A percentile compares a stretch with the other conserved stretches of the same genome.
Evolutionary conservation across 1,140 invertebrate species (phyloP).

Genomic region (Cydia strobilella): DNA sequence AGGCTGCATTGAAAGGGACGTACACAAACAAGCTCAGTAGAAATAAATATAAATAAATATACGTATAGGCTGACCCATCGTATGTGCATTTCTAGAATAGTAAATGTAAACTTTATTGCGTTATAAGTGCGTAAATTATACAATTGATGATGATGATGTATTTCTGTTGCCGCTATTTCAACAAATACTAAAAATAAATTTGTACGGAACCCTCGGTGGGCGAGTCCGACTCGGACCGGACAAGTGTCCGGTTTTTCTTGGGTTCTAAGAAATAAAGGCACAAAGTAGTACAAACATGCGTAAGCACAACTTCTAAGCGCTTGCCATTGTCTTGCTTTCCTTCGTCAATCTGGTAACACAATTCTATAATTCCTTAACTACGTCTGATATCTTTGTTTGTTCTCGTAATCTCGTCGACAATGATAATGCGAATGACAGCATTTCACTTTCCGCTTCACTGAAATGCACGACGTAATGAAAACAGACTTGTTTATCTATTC

Average conservation of each 20-base stretch:
- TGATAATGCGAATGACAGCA: constrained; percentile 7
- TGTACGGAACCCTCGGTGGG: too few species aligned
- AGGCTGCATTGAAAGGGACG: not conserved
- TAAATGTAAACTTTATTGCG: not conserved
- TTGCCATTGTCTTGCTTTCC: too few species aligned
- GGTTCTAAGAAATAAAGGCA: too few species aligned
- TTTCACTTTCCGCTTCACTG: constrained; percentile 4
- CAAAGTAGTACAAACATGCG: too few species aligned
- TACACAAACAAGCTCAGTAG: not conserved
- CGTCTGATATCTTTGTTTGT: not conserved
- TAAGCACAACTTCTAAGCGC: too few species aligned
- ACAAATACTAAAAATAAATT: too few species aligned
- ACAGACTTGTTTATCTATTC: not conserved
- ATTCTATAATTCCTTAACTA: not conserved
- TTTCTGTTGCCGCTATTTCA: too few species aligned
- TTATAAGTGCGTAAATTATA: too few species aligned
- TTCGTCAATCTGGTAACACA: too few species aligned
- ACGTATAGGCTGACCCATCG: not conserved
- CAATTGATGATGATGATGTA: too few species aligned
- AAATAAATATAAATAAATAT: not conserved
- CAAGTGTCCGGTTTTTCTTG: too few species aligned
- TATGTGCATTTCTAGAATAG: not conserved
- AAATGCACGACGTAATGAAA: constrained; percentile 8
- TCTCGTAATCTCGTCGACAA: not conserved
- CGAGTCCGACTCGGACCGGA: too few species aligned